phyloP scores from a whole-genome alignment of 2,797 vertebrate species.

The Microcaecilia unicolor region DNA sequence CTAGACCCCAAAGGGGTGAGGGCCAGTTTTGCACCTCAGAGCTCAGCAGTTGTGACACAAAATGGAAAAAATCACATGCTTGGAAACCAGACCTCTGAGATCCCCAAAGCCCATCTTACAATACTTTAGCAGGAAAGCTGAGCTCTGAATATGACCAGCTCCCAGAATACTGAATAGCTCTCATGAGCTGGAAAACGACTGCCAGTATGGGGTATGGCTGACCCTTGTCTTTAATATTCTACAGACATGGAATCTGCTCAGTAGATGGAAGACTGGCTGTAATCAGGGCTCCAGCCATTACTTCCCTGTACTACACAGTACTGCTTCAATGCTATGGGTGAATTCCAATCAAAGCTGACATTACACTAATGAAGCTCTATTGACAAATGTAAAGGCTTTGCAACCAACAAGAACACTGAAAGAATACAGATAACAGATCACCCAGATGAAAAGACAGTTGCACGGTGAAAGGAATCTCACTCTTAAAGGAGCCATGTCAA shows the following conservation, averaged over 20 bases:
- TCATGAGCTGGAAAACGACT: accelerated
- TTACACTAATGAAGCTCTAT: not conserved
- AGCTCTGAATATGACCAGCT: too few species aligned
- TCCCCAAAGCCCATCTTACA: too few species aligned
- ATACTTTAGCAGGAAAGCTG: too few species aligned
- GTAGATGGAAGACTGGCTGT: accelerated
- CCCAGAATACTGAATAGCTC: not conserved
- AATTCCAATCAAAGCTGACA: not conserved
- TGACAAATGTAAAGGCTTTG: not conserved
- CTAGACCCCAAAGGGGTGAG: too few species aligned
- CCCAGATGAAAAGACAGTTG: not conserved
- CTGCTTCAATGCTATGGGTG: accelerated
- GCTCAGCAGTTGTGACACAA: too few species aligned
- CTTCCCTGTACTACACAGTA: not conserved
- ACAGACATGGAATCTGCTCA: accelerated
- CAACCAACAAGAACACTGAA: not conserved
- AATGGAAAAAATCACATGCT: too few species aligned
- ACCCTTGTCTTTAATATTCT: not conserved
- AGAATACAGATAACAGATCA: conserved; percentile 16
- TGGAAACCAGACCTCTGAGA: too few species aligned
- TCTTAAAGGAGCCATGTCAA: too few species aligned
- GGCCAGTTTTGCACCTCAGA: too few species aligned
- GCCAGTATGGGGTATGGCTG: too few species aligned
- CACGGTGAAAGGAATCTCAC: not conserved
- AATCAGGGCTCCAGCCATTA: accelerated